These are phyloP conservation scores for Anguilla marmorata DNA, from an alignment of 2,797 vertebrate species.

Conservation along the genomic window DNA sequence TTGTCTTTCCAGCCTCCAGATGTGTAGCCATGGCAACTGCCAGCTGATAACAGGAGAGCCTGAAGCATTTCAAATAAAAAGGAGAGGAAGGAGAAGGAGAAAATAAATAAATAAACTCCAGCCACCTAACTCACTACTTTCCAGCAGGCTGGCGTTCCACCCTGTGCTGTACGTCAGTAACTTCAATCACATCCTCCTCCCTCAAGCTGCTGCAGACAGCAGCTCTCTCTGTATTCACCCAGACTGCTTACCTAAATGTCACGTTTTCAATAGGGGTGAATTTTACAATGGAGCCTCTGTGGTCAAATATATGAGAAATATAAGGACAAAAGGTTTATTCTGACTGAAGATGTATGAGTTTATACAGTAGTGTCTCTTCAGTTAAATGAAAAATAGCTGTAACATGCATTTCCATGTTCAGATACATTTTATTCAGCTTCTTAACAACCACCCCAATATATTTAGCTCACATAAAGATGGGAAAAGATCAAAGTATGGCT, in stretches of 20 bases:
- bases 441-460: not conserved
- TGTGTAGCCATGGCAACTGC: slow-evolving; percentile 52
- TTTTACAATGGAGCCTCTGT: not conserved
- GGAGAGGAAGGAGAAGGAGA: slow-evolving; percentile 8
- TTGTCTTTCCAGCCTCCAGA: slow-evolving; percentile 35
- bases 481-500: not conserved
- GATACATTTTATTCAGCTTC: not conserved
- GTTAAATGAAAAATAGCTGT: not conserved
- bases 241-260: not conserved
- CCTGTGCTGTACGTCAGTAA: slow-evolving; percentile 20
- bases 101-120: not conserved
- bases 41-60: slow-evolving; percentile 44
- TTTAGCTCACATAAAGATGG: not conserved
- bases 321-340: not conserved
- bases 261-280: not conserved
- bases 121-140: slow-evolving; percentile 23
- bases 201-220: slow-evolving; percentile 35
- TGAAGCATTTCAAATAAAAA: slow-evolving; percentile 18
- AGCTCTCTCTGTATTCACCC: not conserved
- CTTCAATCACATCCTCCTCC: slow-evolving; percentile 44
- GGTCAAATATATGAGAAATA: not conserved
- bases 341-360: not conserved
- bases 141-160: slow-evolving; percentile 41
- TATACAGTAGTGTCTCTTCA: not conserved
- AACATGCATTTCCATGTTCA: not conserved